phyloP scores from a whole-genome alignment of 2,797 vertebrate genomes.

The Leptatherina wallacei region DNA sequence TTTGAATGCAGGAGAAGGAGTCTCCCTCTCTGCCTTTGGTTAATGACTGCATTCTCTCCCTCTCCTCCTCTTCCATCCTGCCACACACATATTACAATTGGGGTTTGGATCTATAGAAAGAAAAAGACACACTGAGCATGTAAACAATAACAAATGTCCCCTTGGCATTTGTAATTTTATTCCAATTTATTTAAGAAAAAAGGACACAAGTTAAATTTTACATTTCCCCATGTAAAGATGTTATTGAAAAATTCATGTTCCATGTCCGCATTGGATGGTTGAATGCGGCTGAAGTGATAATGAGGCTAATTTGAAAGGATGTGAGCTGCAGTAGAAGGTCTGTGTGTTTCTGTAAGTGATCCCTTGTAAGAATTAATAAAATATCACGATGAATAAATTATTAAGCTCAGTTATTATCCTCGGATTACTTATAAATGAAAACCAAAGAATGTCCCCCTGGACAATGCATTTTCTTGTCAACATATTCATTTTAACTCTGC shows the following conservation, averaged over 20 bases:
- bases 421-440: slow-evolving; percentile 13
- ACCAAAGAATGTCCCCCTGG: background rate
- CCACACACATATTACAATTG: slow-evolving; percentile 36
- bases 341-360: slow-evolving; percentile 9
- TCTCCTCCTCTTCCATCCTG: slow-evolving; percentile 22
- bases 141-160: slow-evolving; percentile 42
- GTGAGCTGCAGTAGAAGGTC: slow-evolving; percentile 9
- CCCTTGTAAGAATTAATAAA: slow-evolving; percentile 36
- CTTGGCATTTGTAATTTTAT: slow-evolving; percentile 42
- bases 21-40: slow-evolving; percentile 56
- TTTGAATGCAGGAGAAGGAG: slow-evolving; percentile 72
- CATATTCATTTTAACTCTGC: slow-evolving; percentile 5
- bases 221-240: slow-evolving; percentile 24
- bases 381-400: slow-evolving; percentile 44
- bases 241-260: slow-evolving; percentile 45
- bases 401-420: slow-evolving; percentile 22
- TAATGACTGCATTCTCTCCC: slow-evolving; percentile 65
- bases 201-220: slow-evolving; percentile 42
- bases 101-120: slow-evolving; percentile 17
- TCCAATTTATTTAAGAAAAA: slow-evolving; percentile 52
- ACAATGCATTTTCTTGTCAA: slow-evolving; percentile 8
- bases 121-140: slow-evolving; percentile 15
- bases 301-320: slow-evolving; percentile 26
- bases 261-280: slow-evolving; percentile 22
- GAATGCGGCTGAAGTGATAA: slow-evolving; percentile 32